phyloP scores from a whole-genome alignment of 35 echinoderm and acorn worm species.

The Anneissia japonica region DNA sequence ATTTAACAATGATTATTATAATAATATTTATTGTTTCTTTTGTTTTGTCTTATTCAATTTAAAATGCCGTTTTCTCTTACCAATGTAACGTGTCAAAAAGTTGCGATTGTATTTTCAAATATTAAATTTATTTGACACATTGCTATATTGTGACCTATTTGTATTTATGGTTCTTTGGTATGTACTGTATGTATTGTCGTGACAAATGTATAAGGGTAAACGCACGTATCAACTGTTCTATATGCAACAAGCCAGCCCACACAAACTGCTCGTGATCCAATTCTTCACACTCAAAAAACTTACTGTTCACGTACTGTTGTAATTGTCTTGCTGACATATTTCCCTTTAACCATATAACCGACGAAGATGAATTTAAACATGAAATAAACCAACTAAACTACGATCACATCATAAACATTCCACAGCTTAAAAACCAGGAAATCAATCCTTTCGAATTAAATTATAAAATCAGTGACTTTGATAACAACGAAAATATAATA shows the following conservation, averaged over 20 bases:
- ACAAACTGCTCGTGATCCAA: neutral
- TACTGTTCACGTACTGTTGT: neutral
- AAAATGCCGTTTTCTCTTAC: no score
- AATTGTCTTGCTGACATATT: neutral
- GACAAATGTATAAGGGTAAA: neutral
- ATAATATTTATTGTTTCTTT: no score
- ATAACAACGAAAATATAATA: neutral
- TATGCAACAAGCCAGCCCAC: neutral
- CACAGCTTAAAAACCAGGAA: neutral
- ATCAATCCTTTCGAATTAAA: neutral
- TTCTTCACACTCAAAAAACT: neutral
- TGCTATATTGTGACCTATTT: no score
- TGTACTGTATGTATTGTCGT: no score
- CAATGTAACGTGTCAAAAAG: no score
- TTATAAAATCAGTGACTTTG: neutral
- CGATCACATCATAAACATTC: neutral
- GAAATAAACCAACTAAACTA: neutral
- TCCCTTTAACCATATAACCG: neutral
- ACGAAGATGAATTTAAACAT: neutral
- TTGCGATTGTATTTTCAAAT: no score
- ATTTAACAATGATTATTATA: no score
- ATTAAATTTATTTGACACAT: no score
- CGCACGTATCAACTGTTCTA: neutral
- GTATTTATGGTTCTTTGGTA: neutral
- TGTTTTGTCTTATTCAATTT: no score